Base-by-base conservation (phyloP, 2,888 invertebrate species). In the Stenotaenia linearis region DNA sequence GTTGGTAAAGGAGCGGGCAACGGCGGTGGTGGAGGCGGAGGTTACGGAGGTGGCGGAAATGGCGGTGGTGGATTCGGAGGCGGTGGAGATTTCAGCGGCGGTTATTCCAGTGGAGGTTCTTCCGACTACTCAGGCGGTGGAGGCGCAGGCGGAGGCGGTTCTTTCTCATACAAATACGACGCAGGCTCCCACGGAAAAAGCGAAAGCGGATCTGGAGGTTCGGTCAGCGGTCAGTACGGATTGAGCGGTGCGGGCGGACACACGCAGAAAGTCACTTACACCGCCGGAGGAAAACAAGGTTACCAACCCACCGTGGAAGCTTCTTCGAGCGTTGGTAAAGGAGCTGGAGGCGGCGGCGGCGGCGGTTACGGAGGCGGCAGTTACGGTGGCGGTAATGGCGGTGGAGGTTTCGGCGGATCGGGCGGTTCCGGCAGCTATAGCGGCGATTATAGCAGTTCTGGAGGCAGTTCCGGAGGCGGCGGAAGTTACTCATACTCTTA, bases 231-330 rank as follows among this genome's bases (percentile, higher is more conserved):
- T 1, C 37, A 77, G 28, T 77, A 77, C n/a, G 35, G 37, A 1
- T 1, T 45, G 10, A 30, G 37, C 18, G 32, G 23, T 61, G 77
- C 40, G 5, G 78, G 50, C 12, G 78, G 78, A 30, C 32, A 28
- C 25, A 61, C 15, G 18, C 56, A 78, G 32, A 15, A 9, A 3
- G 74, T 79, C 2, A 25, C 21, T 4, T 79, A 79, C 25, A 37
- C 74, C 5, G 79, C 79, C 9, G 40, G 45, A 18, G 79, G 79
- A 6, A 79, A 79, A 37, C 35, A 30, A 45, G 79, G 79, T 10
- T 79, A 23, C 40, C 28, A 35, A 18, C 15, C 79, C 9, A 75
- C 28, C 9, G 78, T 78, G 12, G 32, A 78, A 61, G 37, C 75
- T 12, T 50, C 40, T 10, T 18, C 37, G 0, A 25, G 9, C 25